Conservation (phyloP, 2,113 vertebrate species). For the Phasianus colchicus region DNA sequence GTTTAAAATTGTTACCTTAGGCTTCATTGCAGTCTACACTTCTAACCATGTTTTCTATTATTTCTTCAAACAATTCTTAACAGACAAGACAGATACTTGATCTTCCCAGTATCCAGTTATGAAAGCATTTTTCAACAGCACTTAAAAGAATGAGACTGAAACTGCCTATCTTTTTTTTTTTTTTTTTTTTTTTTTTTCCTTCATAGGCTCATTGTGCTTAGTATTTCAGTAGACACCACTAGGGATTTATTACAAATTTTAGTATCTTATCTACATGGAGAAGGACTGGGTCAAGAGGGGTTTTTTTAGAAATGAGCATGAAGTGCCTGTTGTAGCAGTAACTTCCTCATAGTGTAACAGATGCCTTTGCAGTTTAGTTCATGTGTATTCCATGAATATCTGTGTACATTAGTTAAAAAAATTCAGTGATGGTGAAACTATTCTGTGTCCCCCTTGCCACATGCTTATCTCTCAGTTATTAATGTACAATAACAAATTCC, state of each 20-base stretch:
- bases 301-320: constrained; percentile 1
- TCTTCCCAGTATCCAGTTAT: background rate
- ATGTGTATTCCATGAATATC: constrained; percentile 56
- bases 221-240: background rate
- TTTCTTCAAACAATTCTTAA: background rate
- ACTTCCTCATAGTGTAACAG: constrained; percentile 48
- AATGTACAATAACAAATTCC: constrained; percentile 59
- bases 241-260: constrained; percentile 1
- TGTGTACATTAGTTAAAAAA: constrained; percentile 53
- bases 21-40: background rate
- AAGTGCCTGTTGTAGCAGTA: constrained; percentile 2
- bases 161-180: background rate
- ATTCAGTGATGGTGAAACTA: constrained; percentile 18
- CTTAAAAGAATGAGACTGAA: background rate
- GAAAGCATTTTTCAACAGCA: background rate
- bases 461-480: constrained; percentile 51
- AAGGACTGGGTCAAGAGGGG: background rate
- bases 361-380: constrained; percentile 67
- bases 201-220: background rate
- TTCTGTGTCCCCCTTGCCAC: constrained; percentile 17
- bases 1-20: background rate
- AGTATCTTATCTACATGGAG: constrained; percentile 13
- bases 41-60: background rate
- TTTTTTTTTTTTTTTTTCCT: background rate
- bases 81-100: background rate